These are phyloP conservation scores for Xestia xanthographa DNA, from an alignment of 2,888 invertebrate genomes.

Conservation along the genomic window DNA sequence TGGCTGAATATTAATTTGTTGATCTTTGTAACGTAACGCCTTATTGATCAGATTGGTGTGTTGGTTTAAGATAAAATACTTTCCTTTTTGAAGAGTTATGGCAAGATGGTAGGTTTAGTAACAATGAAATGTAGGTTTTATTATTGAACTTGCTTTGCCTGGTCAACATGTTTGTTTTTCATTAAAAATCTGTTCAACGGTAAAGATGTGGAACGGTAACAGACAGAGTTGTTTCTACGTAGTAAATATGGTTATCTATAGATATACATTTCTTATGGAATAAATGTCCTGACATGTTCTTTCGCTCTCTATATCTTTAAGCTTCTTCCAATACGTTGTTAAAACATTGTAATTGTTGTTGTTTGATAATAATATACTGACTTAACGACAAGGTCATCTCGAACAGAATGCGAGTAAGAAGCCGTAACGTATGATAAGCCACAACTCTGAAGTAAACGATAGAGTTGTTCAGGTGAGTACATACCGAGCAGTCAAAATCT, in stretches of 20 bases:
- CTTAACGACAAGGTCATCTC: not conserved
- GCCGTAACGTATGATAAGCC: not conserved
- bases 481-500: no score
- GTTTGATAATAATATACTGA: not conserved
- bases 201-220: not conserved
- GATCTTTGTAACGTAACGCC: constrained; percentile 64
- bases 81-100: not conserved
- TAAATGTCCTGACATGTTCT: no score
- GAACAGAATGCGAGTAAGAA: not conserved
- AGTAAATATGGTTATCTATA: not conserved
- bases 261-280: not conserved
- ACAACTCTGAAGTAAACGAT: not conserved
- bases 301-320: not conserved
- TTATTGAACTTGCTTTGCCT: not conserved
- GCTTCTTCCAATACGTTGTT: not conserved
- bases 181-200: not conserved
- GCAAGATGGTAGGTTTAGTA: not conserved
- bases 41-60: constrained; percentile 57
- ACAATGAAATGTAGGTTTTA: not conserved
- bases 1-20: constrained; percentile 72
- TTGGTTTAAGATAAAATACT: constrained; percentile 42
- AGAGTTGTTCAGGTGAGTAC: not conserved
- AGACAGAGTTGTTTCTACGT: not conserved
- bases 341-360: not conserved
- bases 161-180: not conserved